Base-by-base conservation (phyloP, 2,113 vertebrate genomes). In the Microtus richardsoni region DNA sequence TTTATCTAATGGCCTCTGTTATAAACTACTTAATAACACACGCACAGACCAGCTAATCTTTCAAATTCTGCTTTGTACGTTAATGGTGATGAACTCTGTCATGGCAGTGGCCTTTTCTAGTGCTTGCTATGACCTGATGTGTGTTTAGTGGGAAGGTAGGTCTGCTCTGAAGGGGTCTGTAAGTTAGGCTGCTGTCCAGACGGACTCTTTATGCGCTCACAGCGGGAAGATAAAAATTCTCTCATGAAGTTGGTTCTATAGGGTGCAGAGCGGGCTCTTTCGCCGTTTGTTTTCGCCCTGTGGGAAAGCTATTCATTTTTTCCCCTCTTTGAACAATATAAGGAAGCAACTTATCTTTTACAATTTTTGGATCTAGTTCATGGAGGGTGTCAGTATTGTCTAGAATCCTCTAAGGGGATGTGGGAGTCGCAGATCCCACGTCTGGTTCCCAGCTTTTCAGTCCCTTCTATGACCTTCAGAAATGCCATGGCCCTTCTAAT, bases 321-420 rank as follows among this genome's bases (percentile, higher is more conserved):
- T 91, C 21, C 62, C 91, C 70, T 70, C 95, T 83, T 24, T 7
- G 54, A 97, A 83, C 96, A 91, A 97, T 92, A 91, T 92, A 73
- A 97, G 95, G 94, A 96, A 91, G 96, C 97, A 97, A 95, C 93
- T 95, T 94, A 80, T 96, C 97, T 97, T 96, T 96, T 91, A 97
- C 87, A 86, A 62, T 96, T 98, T 98, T 93, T 36, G 93, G 95
- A 97, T 98, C 91, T 16, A 6, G 83, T 96, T 97, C 96, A 91
- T 62, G 95, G 93, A 96, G 96, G 97, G 97, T 96, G 96, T 97
- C 97, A 91, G 97, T 96, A 98, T 97, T 98, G 97, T 98, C 97
- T 85, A 26, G 95, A 74, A 96, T 95, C 96, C 97, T 96, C 97
- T 91, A 70, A n/a, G 95, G 96, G 94, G 91, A 97, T 26, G 96